Conservation (phyloP, 2,797 vertebrate genomes). For the Todus mexicanus region DNA sequence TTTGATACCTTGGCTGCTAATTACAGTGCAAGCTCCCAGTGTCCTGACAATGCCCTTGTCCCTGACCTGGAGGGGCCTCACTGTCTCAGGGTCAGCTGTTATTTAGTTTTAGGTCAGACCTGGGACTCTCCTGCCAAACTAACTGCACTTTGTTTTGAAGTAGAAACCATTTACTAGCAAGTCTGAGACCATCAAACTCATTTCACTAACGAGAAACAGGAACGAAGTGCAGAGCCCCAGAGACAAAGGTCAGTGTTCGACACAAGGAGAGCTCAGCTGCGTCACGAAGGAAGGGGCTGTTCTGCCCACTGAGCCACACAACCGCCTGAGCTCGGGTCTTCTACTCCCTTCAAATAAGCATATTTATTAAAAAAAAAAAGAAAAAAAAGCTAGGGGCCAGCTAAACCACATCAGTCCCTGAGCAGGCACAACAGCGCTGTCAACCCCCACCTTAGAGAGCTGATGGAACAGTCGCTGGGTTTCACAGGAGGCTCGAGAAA, state of each 20-base stretch:
- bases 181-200: slow-evolving; percentile 61
- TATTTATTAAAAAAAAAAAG: neutral
- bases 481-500: neutral
- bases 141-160: slow-evolving; percentile 62
- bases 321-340: neutral
- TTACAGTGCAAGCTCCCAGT: slow-evolving; percentile 55
- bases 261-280: neutral
- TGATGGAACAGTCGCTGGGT: neutral
- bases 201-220: slow-evolving; percentile 68
- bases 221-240: slow-evolving; percentile 32
- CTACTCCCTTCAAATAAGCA: neutral
- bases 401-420: neutral
- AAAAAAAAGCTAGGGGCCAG: neutral
- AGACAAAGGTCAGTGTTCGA: slow-evolving; percentile 27
- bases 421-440: neutral
- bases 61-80: slow-evolving; percentile 61
- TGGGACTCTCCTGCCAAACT: slow-evolving; percentile 53
- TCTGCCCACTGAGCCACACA: neutral
- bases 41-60: slow-evolving; percentile 63
- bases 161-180: slow-evolving; percentile 57
- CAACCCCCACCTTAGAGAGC: neutral
- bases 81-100: slow-evolving; percentile 64
- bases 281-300: neutral
- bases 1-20: slow-evolving; percentile 67
- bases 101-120: slow-evolving; percentile 67